phyloP scores from a whole-genome alignment of 2,113 vertebrate species.

The Sinocyclocheilus anophthalmus region DNA sequence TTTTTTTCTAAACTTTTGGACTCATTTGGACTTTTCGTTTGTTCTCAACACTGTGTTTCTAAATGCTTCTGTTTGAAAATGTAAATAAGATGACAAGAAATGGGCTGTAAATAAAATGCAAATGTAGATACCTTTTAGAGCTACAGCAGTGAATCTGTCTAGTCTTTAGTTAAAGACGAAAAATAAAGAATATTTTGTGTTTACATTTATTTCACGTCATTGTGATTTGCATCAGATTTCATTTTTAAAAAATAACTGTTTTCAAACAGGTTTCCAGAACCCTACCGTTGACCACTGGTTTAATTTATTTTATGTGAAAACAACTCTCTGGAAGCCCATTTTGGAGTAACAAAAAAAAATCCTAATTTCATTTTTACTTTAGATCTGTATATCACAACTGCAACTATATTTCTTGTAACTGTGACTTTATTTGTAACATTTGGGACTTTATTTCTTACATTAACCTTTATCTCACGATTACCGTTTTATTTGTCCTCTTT shows the following conservation, averaged over 20 bases:
- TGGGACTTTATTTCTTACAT: background rate
- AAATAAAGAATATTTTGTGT: slow-evolving; percentile 97
- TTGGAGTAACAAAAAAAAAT: too few species aligned
- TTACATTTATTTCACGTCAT: slow-evolving; percentile 74
- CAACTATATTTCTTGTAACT: background rate
- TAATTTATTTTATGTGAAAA: background rate
- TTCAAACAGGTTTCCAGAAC: background rate
- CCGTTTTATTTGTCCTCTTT: background rate
- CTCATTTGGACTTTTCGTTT: slow-evolving; percentile 70
- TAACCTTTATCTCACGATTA: background rate
- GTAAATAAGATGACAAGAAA: slow-evolving; percentile 86
- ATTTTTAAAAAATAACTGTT: background rate
- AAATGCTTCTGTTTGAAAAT: slow-evolving; percentile 89
- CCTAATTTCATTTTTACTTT: too few species aligned
- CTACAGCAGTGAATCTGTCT: slow-evolving; percentile 91
- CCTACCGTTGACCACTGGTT: background rate
- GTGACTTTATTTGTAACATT: background rate
- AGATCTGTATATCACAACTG: background rate
- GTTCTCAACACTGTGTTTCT: slow-evolving; percentile 82
- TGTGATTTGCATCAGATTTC: slow-evolving; percentile 40
- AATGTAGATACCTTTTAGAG: slow-evolving; percentile 98
- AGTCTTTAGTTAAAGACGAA: slow-evolving; percentile 95
- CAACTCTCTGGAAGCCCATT: too few species aligned
- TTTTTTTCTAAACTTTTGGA: slow-evolving; percentile 73
- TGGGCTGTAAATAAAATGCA: slow-evolving; percentile 95